Evolutionary conservation across 2,888 invertebrate species (phyloP).

Genomic region (Erebia epiphron): DNA sequence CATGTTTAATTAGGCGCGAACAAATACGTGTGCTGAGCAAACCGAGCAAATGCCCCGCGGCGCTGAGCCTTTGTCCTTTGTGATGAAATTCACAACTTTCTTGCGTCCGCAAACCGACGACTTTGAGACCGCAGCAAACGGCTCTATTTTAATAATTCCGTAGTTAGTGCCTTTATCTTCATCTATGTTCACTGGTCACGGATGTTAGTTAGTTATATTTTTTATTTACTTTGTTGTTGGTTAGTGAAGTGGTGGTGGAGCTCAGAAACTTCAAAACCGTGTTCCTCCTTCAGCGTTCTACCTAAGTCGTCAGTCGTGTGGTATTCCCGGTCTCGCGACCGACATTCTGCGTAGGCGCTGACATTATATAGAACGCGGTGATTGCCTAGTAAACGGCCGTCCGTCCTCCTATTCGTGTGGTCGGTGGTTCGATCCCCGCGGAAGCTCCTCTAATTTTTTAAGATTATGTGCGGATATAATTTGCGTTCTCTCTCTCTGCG

Average conservation of each 20-base stretch:
- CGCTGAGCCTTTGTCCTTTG: slow-evolving; percentile 74
- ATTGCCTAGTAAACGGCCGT: too few relatives aligned
- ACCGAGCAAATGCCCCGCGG: slow-evolving; percentile 75
- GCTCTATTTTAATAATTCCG: slow-evolving; percentile 73
- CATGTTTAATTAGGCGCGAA: slow-evolving; percentile 81
- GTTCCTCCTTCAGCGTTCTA: too few relatives aligned
- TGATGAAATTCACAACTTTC: slow-evolving; percentile 74
- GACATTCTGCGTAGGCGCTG: too few relatives aligned
- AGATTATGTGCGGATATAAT: too few relatives aligned
- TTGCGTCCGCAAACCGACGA: slow-evolving; percentile 65
- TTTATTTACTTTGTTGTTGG: slow-evolving; percentile 14
- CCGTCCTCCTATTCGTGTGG: too few relatives aligned
- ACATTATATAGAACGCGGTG: too few relatives aligned
- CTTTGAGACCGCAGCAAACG: slow-evolving; percentile 67
- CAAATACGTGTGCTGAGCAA: slow-evolving; percentile 76
- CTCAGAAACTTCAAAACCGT: too few relatives aligned
- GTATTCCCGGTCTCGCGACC: too few relatives aligned
- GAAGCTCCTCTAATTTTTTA: too few relatives aligned
- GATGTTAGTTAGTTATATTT: background rate
- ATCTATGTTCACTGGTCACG: background rate
- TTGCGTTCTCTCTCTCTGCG: too few relatives aligned
- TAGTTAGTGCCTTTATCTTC: slow-evolving; percentile 21
- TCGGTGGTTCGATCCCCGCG: too few relatives aligned
- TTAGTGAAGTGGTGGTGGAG: background rate
- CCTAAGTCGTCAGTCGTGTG: too few relatives aligned